Percentiles rank a stretch among this genome's conserved stretches.
Conservation (phyloP, 2,113 vertebrate genomes). For the Oncorhynchus nerka region DNA sequence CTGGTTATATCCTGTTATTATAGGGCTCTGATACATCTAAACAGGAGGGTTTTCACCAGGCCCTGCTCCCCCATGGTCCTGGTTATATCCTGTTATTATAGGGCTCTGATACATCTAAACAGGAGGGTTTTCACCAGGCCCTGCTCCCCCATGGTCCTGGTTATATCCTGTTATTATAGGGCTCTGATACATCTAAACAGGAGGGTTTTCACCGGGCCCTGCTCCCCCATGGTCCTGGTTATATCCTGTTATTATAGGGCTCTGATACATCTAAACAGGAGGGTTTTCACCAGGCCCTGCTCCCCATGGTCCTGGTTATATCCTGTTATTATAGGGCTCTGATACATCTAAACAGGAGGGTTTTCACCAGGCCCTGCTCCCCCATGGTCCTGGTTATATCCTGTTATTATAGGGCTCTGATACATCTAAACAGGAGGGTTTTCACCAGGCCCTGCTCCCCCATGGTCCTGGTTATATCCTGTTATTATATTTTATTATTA, state of each 20-base stretch:
- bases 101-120: slow-evolving; percentile 70
- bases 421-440: too few relatives aligned
- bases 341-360: slow-evolving; percentile 82
- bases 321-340: slow-evolving; percentile 76
- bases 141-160: slow-evolving; percentile 54
- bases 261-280: slow-evolving; percentile 81
- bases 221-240: slow-evolving; percentile 51
- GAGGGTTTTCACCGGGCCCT: slow-evolving; percentile 77
- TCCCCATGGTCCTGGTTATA: slow-evolving; percentile 44
- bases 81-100: too few relatives aligned
- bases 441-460: too few relatives aligned
- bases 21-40: too few relatives aligned
- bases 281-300: slow-evolving; percentile 77
- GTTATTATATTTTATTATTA: too few relatives aligned
- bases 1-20: too few relatives aligned
- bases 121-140: slow-evolving; percentile 77
- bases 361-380: slow-evolving; percentile 28
- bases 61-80: too few relatives aligned
- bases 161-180: slow-evolving; percentile 70
- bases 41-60: too few relatives aligned
- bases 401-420: too few relatives aligned
- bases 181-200: slow-evolving; percentile 82
- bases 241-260: slow-evolving; percentile 73
- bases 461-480: too few relatives aligned
- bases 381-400: too few relatives aligned